Base-by-base conservation (phyloP, 1,140 invertebrate genomes). In the Cotesia typhae region DNA sequence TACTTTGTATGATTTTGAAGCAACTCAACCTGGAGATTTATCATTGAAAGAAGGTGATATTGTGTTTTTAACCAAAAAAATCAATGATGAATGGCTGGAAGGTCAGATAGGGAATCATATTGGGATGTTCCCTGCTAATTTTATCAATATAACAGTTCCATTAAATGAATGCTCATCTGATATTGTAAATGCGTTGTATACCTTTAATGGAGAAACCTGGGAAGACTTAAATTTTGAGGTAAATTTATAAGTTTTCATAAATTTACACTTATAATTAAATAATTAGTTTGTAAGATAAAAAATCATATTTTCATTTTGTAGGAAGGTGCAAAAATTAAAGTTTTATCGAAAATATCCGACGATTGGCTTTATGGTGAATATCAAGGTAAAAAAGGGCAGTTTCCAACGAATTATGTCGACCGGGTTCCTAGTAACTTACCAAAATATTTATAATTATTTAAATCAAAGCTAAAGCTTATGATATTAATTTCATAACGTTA, bases 341-440 rank as follows among this genome's bases (percentile, higher is more conserved):
- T 96, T 57, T 82, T 92, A 59, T 90, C 91, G 67, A 90, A 90
- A 85, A 88, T 95, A 73, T 93, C 92, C 75, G 88, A 92, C 14
- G 92, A 95, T 75, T 96, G 95, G 95, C 88, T 95, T 12, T 94
- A 90, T 78, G 95, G 95, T 38, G 90, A 93, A 80, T 90, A 88
- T 64, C 86, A 89, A 61, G 90, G 90, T 28, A 85, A 86, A 67
- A 89, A 85, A 80, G 95, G 94, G 55, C 92, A 95, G 80, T 96
- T 96, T 85, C 95, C 94, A 70, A 86, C 90, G 4, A 92, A 92
- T 87, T 96, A 94, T 86, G 92, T 96, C 20, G 90, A 92, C 76
- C 86, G 85, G 78, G 80, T 91, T 77, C 90, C 90, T 51, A 76
- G 66, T 59, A 79, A 81, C 76, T 71, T 84, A 64, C 75, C 78